A percentile compares a stretch with the other conserved stretches of the same genome.
Conservation (phyloP, 37 sponge, comb jelly and placozoan species). For the Lycopodina hypogea region DNA sequence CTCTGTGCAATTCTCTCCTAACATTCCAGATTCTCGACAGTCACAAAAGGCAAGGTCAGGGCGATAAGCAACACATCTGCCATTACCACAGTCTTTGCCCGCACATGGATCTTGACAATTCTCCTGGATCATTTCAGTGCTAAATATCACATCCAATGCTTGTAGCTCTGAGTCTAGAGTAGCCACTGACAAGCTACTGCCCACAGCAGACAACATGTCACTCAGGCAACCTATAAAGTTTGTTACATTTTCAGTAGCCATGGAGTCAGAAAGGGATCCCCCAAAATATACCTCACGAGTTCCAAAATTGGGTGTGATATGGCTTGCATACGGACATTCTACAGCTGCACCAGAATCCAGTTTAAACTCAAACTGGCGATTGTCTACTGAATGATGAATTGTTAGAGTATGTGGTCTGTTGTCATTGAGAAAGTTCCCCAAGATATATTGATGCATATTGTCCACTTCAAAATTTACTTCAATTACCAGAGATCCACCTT, state of each 20-base stretch:
- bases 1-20: slow-evolving; percentile 30
- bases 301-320: slow-evolving; percentile 10
- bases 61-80: slow-evolving; percentile 8
- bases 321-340: neutral
- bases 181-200: neutral
- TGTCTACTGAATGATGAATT: neutral
- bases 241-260: neutral
- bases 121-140: neutral
- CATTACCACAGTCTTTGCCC: neutral
- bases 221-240: slow-evolving; percentile 12
- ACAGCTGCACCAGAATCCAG: neutral
- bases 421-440: slow-evolving; percentile 28
- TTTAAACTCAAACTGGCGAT: neutral
- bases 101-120: slow-evolving; percentile 22
- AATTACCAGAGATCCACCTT: neutral
- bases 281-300: slow-evolving; percentile 9
- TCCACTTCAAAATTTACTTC: neutral
- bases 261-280: slow-evolving; percentile 1
- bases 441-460: neutral
- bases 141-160: neutral
- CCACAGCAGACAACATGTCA: neutral
- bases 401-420: slow-evolving; percentile 15
- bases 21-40: neutral
- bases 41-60: slow-evolving; percentile 13
- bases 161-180: neutral